Conservation (phyloP, 2,113 vertebrate genomes). For the Holacanthus passer region DNA sequence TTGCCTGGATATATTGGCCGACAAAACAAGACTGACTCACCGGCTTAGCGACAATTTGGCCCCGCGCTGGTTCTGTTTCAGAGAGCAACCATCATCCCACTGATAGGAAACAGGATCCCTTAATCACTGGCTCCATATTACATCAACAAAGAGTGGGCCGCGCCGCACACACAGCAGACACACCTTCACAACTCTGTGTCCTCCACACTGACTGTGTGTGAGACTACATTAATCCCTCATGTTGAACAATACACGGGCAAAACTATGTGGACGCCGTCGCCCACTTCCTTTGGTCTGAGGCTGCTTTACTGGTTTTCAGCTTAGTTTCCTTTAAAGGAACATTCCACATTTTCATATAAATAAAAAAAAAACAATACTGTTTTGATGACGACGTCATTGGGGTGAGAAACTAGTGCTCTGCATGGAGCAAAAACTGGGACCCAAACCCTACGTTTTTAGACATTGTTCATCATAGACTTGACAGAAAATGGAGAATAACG, state of each 20-base stretch:
- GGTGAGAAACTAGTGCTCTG: neutral
- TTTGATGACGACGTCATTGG: neutral
- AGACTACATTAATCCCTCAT: neutral
- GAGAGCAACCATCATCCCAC: constrained; percentile 34
- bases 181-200: constrained; percentile 24
- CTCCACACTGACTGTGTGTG: neutral
- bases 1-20: constrained; percentile 51
- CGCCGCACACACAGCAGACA: constrained; percentile 24
- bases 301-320: neutral
- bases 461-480: neutral
- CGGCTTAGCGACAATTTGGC: constrained; percentile 49
- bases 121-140: constrained; percentile 49
- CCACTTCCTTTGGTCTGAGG: constrained; percentile 1
- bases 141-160: constrained; percentile 18
- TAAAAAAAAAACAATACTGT: no score
- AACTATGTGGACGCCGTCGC: neutral
- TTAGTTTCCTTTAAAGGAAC: neutral
- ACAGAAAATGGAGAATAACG: neutral
- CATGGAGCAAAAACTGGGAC: neutral
- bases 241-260: neutral
- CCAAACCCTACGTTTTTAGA: neutral
- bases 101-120: constrained; percentile 53
- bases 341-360: no score
- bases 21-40: constrained; percentile 55
- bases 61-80: constrained; percentile 45